These are phyloP conservation scores for Amblyopsis rosae DNA, from an alignment of 2,113 vertebrate species.

Conservation along the genomic window DNA sequence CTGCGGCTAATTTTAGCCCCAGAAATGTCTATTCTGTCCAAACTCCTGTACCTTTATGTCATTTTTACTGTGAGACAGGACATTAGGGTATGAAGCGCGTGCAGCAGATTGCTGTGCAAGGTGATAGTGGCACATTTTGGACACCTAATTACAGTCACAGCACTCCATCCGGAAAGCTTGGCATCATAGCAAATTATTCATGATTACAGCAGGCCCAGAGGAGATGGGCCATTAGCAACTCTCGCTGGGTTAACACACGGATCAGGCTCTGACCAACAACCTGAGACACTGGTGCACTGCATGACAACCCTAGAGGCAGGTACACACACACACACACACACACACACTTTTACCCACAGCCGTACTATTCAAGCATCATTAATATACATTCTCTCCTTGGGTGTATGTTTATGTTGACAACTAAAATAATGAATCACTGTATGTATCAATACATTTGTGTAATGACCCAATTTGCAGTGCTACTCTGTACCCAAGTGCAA, in stretches of 20 bases:
- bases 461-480: too few species aligned
- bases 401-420: neutral
- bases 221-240: slow-evolving; percentile 16
- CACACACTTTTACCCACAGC: too few species aligned
- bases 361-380: too few species aligned
- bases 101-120: neutral
- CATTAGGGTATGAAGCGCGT: neutral
- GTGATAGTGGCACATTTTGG: neutral
- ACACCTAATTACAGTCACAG: slow-evolving; percentile 6
- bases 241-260: slow-evolving; percentile 15
- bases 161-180: neutral
- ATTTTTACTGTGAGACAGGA: neutral
- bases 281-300: neutral
- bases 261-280: neutral
- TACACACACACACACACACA: neutral
- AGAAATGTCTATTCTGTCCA: slow-evolving; percentile 26
- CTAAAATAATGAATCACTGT: too few species aligned
- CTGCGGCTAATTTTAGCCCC: slow-evolving; percentile 42
- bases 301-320: neutral
- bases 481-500: too few species aligned
- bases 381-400: too few species aligned
- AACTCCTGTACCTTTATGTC: slow-evolving; percentile 37
- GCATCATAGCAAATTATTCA: slow-evolving; percentile 27
- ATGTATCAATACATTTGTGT: too few species aligned
- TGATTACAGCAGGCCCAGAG: slow-evolving; percentile 9